A percentile compares a stretch with the other conserved stretches of the same genome.
Conservation (phyloP, 2,113 vertebrate species). For the Caranx melampygus region DNA sequence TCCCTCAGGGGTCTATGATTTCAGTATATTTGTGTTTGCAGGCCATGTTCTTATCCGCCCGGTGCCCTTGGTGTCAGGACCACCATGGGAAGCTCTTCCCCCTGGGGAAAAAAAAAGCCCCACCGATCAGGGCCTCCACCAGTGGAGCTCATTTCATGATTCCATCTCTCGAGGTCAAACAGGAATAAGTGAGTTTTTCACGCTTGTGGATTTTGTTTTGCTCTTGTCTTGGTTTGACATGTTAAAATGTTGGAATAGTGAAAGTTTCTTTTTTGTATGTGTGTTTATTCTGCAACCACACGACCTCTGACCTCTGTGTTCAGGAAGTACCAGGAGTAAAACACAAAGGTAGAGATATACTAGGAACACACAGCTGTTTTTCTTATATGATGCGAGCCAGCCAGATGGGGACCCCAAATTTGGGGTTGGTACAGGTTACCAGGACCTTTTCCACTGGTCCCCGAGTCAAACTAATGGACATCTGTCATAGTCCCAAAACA, state of each 20-base stretch:
- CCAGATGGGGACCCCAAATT: constrained; percentile 82
- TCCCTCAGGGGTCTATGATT: constrained; percentile 57
- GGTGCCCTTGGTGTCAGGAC: constrained; percentile 68
- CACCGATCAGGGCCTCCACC: constrained; percentile 1
- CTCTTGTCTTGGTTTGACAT: neutral
- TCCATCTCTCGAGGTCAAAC: constrained; percentile 25
- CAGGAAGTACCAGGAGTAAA: neutral
- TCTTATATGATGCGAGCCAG: constrained; percentile 50
- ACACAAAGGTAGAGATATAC: neutral
- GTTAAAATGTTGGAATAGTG: neutral
- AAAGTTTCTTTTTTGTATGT: neutral
- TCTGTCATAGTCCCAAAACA: constrained; percentile 84
- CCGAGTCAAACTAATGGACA: constrained; percentile 81
- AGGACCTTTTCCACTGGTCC: constrained; percentile 64
- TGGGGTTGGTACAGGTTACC: constrained; percentile 70
- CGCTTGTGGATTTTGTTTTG: neutral
- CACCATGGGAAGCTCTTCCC: constrained; percentile 66
- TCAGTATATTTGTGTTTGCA: constrained; percentile 73
- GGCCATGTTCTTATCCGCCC: constrained; percentile 50
- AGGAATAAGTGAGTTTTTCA: neutral
- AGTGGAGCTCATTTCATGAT: constrained; percentile 30
- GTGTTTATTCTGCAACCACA: neutral
- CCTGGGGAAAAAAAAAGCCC: constrained; percentile 19
- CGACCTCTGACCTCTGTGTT: constrained; percentile 10
- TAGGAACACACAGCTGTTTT: neutral